Conservation (phyloP, 2,888 invertebrate species). For the Andrena hattorfiana region DNA sequence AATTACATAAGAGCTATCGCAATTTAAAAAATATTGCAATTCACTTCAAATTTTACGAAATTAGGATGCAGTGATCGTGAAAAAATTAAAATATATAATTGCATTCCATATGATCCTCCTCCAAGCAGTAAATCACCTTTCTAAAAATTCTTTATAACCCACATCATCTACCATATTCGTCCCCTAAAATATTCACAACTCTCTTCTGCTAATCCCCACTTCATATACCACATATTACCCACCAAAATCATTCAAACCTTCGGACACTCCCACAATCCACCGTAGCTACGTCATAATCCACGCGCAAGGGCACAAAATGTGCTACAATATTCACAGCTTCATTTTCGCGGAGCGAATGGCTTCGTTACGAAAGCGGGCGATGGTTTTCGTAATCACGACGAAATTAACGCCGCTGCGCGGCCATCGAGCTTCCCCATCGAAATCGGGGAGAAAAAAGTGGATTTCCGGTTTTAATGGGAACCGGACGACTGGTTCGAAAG, state of each 20-base stretch:
- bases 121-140: too few species aligned
- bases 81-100: too few species aligned
- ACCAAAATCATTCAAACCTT: neutral
- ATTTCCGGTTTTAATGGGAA: constrained; percentile 52
- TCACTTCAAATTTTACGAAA: too few species aligned
- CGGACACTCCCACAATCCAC: neutral
- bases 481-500: constrained; percentile 42
- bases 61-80: too few species aligned
- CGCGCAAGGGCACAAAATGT: too few species aligned
- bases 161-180: too few species aligned
- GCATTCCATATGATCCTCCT: too few species aligned
- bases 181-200: too few species aligned
- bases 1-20: too few species aligned
- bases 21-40: too few species aligned
- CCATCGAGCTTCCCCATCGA: neutral
- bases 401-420: constrained; percentile 39
- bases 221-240: neutral
- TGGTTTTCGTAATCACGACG: constrained; percentile 27
- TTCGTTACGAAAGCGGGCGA: neutral
- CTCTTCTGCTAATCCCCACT: neutral
- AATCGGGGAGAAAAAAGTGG: constrained; percentile 28
- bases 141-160: too few species aligned
- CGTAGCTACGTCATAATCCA: neutral
- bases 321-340: neutral
- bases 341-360: neutral